These are phyloP conservation scores for Ctenopoma multispine DNA, from an alignment of 2,797 vertebrate species.

Conservation along the genomic window DNA sequence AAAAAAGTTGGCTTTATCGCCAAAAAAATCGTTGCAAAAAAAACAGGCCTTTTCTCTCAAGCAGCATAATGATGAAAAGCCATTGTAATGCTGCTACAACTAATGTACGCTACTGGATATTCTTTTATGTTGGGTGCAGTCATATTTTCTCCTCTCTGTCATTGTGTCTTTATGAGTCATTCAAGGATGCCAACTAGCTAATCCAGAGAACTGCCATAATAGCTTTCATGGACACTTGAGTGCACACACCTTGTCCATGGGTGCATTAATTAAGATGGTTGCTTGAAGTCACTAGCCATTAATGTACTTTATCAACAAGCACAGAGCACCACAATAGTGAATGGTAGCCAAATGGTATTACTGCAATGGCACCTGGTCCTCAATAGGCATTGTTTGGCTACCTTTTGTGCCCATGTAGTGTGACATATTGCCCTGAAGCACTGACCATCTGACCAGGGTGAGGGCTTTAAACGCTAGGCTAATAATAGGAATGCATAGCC, in stretches of 20 bases:
- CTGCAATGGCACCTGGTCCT: slow-evolving; percentile 85
- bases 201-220: slow-evolving; percentile 66
- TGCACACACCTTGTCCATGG: slow-evolving; percentile 62
- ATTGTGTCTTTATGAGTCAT: slow-evolving; percentile 72
- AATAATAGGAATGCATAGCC: slow-evolving; percentile 83
- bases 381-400: slow-evolving; percentile 86
- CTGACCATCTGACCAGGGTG: slow-evolving; percentile 88
- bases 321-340: slow-evolving; percentile 76
- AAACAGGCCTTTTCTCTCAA: slow-evolving; percentile 56
- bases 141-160: slow-evolving; percentile 51
- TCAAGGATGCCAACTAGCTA: slow-evolving; percentile 73
- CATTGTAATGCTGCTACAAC: slow-evolving; percentile 69
- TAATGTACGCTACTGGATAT: slow-evolving; percentile 31
- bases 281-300: slow-evolving; percentile 71
- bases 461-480: slow-evolving; percentile 80
- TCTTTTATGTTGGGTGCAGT: slow-evolving; percentile 59
- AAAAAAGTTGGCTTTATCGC: slow-evolving; percentile 67
- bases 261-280: slow-evolving; percentile 73
- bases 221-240: slow-evolving; percentile 54
- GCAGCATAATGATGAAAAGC: slow-evolving; percentile 74
- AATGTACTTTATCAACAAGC: slow-evolving; percentile 70
- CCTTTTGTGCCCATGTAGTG: slow-evolving; percentile 86
- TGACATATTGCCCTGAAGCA: slow-evolving; percentile 86
- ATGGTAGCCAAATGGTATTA: slow-evolving; percentile 80
- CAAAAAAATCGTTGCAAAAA: slow-evolving; percentile 63